phyloP scores from a whole-genome alignment of 2,797 vertebrate species.

The Myotis myotis region DNA sequence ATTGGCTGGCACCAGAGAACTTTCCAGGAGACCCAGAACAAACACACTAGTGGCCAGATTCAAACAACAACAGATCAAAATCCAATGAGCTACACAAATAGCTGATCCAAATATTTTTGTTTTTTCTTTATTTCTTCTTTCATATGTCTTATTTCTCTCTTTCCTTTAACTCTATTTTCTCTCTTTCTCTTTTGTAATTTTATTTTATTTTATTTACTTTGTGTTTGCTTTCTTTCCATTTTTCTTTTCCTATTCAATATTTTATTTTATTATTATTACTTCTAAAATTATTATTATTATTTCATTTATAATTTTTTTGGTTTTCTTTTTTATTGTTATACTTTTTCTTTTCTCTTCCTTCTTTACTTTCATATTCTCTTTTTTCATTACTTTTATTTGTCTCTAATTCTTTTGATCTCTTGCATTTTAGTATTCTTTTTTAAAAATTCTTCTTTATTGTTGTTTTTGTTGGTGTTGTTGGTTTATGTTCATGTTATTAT shows the following conservation, averaged over 20 bases:
- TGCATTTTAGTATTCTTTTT: not conserved
- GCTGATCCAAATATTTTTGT: not conserved
- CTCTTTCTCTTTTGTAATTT: not conserved
- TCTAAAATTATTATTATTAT: not conserved
- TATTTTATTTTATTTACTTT: not conserved
- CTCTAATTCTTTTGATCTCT: not conserved
- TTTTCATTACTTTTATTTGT: not conserved
- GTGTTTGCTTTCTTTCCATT: not conserved
- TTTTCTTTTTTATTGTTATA: not conserved
- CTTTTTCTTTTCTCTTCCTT: not conserved
- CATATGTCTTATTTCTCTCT: not conserved
- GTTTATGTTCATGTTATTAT: not conserved
- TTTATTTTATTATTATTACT: not conserved
- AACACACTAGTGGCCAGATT: not conserved
- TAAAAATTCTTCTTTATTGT: not conserved
- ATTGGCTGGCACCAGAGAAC: not conserved
- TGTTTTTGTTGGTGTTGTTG: not conserved
- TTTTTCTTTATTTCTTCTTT: not conserved
- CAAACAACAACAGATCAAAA: not conserved
- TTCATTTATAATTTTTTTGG: not conserved
- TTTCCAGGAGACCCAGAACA: not conserved
- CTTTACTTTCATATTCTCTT: not conserved
- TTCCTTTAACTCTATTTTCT: not conserved
- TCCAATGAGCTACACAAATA: not conserved
- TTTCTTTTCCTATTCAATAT: not conserved